Evolutionary conservation across 2,113 vertebrate species (phyloP), one percentile per base, ranked within the genome.

Genomic region (Candoia aspera): DNA sequence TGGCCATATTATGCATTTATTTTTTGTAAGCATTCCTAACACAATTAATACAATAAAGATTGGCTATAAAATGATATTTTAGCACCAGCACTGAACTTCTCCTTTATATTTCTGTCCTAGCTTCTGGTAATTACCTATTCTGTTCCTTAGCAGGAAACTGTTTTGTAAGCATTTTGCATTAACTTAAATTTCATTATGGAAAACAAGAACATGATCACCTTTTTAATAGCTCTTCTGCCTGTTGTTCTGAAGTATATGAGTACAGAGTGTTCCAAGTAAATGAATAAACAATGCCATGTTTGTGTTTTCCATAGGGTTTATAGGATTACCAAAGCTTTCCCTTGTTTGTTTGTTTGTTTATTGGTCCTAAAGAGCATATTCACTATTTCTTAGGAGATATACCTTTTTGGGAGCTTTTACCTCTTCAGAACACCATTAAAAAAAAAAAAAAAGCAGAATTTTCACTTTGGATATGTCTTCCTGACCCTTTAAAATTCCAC

Each of bases 21-120:
- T 85, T 85, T 92, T 68, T 92, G 73, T 85, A 89, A 85, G 85
- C 87, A 85, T 37, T 64, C 79, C 53, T 89, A 64, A 89, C 55
- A 83, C 91, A 92, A 89, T 88, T 73, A 91, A 88, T 88, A 89
- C 91, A 58, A 91, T 91, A 88, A 93, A 92, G 91, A n/a, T 57
- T 24, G 24, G 17, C 68, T 12, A 93, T 91, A 91, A 93, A 91
- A 89, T 79, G 58, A 26, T 85, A 88, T 85, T 91, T 68, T 88
- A 85, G 57, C 90, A 91, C 86, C 68, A 19, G 57, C 58, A 13
- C 58, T 46, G 33, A 62, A 64, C 26, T 21, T n/a, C 58, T 88
- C 73, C 84, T 46, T 79, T 64, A 64, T 88, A 92, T 89, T 93
- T 88, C 86, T 84, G 12, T 23, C 62, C 59, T 23, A 64, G 85